Conservation (phyloP, 2,113 vertebrate genomes). For the Podarcis muralis region DNA sequence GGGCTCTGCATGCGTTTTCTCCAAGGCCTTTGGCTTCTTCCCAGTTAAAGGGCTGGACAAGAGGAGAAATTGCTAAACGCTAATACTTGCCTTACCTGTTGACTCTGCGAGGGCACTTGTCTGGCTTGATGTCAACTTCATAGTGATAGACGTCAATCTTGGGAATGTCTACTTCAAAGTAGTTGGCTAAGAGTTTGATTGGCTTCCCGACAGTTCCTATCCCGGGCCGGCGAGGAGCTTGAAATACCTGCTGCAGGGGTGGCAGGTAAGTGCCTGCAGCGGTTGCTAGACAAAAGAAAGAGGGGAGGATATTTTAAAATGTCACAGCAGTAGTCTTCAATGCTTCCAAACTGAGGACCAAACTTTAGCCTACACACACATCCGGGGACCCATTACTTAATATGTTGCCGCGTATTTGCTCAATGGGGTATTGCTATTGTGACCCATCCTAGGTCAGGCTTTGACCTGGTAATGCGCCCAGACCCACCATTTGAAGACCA, state of each 20-base stretch:
- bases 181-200: slow-evolving; percentile 99
- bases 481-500: too few species aligned
- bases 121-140: slow-evolving; percentile 99
- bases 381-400: too few species aligned
- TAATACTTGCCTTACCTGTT: slow-evolving; percentile 88
- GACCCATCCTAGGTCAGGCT: too few species aligned
- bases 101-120: slow-evolving; percentile 98
- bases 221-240: slow-evolving; percentile 95
- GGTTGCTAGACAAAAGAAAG: slow-evolving; percentile 72
- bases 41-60: not conserved
- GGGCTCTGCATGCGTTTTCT: not conserved
- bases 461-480: too few species aligned
- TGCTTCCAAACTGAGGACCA: too few species aligned
- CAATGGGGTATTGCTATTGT: too few species aligned
- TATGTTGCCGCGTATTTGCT: too few species aligned
- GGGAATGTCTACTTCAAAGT: slow-evolving; percentile 99
- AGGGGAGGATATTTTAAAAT: not conserved
- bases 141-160: slow-evolving; percentile 99
- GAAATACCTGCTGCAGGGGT: slow-evolving; percentile 98
- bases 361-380: too few species aligned
- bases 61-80: not conserved
- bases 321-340: not conserved
- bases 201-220: slow-evolving; percentile 99
- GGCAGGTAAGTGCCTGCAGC: slow-evolving; percentile 93
- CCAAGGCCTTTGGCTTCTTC: not conserved